phyloP scores from a whole-genome alignment of 53 echinoderm and acorn worm species.

The Holothuria leucospilota region DNA sequence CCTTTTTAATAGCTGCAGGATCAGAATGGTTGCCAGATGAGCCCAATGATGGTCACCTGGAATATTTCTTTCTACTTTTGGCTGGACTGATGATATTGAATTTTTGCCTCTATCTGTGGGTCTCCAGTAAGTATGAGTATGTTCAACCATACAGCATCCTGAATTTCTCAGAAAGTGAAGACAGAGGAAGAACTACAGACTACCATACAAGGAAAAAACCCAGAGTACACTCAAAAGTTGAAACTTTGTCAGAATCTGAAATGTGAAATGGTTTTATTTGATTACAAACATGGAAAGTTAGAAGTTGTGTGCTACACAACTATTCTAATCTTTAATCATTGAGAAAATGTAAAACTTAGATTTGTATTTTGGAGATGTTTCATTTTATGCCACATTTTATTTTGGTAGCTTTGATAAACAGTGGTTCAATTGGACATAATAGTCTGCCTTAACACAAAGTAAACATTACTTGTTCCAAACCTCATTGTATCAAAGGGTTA shows the following conservation, averaged over 20 bases:
- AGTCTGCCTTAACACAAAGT: too few species aligned
- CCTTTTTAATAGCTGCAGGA: neutral
- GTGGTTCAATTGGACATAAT: too few species aligned
- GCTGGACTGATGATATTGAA: constrained; percentile 80
- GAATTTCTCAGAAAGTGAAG: neutral
- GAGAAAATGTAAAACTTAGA: too few species aligned
- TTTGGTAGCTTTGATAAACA: too few species aligned
- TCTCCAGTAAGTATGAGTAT: constrained; percentile 73
- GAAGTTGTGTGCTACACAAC: too few species aligned
- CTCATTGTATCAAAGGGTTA: too few species aligned
- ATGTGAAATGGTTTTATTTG: neutral
- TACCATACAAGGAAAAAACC: too few species aligned
- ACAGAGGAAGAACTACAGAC: neutral
- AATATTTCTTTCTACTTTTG: constrained; percentile 81
- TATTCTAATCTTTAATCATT: too few species aligned
- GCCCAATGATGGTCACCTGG: constrained; percentile 86
- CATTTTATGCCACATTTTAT: too few species aligned
- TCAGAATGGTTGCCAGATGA: constrained; percentile 86
- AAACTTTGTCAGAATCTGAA: constrained; percentile 1
- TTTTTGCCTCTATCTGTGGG: constrained; percentile 69
- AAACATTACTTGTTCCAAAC: too few species aligned
- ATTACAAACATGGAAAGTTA: neutral
- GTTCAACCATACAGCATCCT: constrained; percentile 31
- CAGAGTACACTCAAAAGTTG: neutral
- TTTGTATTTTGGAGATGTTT: too few species aligned